A percentile compares a stretch with the other conserved stretches of the same genome.
Conservation (phyloP, 2,797 vertebrate genomes). For the Babyrousa celebensis region DNA sequence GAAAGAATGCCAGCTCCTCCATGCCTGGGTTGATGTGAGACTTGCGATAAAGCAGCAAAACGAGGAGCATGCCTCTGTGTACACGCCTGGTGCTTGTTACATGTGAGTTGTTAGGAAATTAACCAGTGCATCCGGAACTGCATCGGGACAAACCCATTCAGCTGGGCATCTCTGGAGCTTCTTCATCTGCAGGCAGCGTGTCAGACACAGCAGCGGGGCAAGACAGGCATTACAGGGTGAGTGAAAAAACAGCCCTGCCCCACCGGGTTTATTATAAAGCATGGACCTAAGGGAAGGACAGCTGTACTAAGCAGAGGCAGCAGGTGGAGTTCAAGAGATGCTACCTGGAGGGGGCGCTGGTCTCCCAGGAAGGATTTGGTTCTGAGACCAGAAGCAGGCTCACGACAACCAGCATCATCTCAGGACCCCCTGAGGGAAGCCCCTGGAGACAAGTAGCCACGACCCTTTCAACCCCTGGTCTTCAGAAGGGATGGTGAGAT, state of each 20-base stretch:
- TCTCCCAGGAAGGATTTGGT: background rate
- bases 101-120: background rate
- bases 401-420: background rate
- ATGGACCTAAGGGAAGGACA: background rate
- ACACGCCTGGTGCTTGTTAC: background rate
- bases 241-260: background rate
- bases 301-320: background rate
- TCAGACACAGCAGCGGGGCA: rapidly evolving
- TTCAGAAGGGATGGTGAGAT: background rate
- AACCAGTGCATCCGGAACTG: background rate
- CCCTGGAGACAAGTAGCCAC: background rate
- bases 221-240: background rate
- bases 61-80: background rate
- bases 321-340: background rate
- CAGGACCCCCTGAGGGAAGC: background rate
- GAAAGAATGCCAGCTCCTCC: background rate
- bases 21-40: background rate
- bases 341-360: background rate
- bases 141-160: background rate
- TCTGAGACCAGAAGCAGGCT: background rate
- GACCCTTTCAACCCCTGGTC: background rate
- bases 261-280: background rate
- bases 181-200: background rate
- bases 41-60: background rate
- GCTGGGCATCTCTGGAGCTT: background rate